These are phyloP conservation scores for Cryptotermes secundus DNA, from an alignment of 1,140 invertebrate species.

Conservation along the genomic window DNA sequence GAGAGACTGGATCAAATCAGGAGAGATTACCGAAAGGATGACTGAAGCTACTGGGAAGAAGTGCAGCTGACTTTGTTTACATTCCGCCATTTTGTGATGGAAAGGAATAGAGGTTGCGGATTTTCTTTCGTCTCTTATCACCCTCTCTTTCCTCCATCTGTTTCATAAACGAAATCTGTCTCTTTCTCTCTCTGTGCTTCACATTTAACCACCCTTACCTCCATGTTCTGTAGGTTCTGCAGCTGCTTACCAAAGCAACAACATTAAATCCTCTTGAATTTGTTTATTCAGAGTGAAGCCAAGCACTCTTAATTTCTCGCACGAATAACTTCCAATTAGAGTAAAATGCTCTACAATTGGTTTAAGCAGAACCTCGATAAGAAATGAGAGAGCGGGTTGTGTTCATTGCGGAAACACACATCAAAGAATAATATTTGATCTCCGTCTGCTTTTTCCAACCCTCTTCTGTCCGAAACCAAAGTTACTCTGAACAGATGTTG, in stretches of 20 bases:
- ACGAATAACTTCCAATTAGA: slow-evolving; percentile 26
- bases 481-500: not conserved
- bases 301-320: slow-evolving; percentile 23
- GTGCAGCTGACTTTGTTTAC: slow-evolving; percentile 24
- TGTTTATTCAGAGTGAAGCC: slow-evolving; percentile 16
- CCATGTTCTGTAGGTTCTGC: not conserved
- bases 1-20: not conserved
- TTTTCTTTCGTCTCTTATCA: not conserved
- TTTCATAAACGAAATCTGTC: not conserved
- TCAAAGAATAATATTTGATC: slow-evolving; percentile 6
- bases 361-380: not conserved
- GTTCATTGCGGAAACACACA: not conserved
- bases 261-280: slow-evolving; percentile 23
- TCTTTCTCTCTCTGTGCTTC: not conserved
- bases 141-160: not conserved
- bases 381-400: not conserved
- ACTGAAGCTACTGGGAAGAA: slow-evolving; percentile 20
- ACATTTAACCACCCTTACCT: not conserved
- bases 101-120: not conserved
- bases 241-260: slow-evolving; percentile 22
- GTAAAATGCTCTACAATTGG: not conserved
- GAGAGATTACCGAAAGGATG: slow-evolving; percentile 22
- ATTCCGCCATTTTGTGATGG: slow-evolving; percentile 28
- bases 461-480: not conserved
- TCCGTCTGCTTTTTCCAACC: not conserved